Evolutionary conservation across 2,888 invertebrate genomes (phyloP).

Genomic region (Ferrisia virgata): DNA sequence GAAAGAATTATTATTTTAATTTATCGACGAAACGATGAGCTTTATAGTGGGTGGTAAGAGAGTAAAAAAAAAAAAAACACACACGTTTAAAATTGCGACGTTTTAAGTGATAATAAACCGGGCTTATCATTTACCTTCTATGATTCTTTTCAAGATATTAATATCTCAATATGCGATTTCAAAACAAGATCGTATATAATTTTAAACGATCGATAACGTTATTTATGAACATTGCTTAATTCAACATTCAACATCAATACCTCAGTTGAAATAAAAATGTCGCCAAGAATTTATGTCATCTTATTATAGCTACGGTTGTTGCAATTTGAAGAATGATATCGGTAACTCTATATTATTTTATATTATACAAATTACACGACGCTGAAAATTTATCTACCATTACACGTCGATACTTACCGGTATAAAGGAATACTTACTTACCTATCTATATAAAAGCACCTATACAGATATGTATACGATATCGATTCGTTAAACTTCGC

Average conservation of each 20-base stretch:
- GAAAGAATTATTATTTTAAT: not conserved
- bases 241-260: not conserved
- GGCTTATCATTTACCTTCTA: not conserved
- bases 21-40: not conserved
- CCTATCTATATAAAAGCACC: not conserved
- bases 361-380: not conserved
- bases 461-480: not conserved
- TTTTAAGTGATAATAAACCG: not conserved
- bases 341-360: not conserved
- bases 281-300: not conserved
- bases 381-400: conserved; percentile 5
- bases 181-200: not conserved
- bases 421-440: no score
- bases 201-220: not conserved
- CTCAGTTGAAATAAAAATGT: not conserved
- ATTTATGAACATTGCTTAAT: not conserved
- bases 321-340: not conserved
- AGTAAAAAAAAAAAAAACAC: not conserved
- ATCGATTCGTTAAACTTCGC: not conserved
- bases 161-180: not conserved
- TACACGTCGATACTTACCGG: not conserved
- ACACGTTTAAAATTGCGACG: not conserved
- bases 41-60: not conserved
- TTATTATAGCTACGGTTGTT: not conserved
- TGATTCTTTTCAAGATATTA: not conserved